Evolutionary conservation across 2,888 invertebrate genomes (phyloP), one percentile per base, ranked within the genome.

Genomic region (Agrochola circellaris): DNA sequence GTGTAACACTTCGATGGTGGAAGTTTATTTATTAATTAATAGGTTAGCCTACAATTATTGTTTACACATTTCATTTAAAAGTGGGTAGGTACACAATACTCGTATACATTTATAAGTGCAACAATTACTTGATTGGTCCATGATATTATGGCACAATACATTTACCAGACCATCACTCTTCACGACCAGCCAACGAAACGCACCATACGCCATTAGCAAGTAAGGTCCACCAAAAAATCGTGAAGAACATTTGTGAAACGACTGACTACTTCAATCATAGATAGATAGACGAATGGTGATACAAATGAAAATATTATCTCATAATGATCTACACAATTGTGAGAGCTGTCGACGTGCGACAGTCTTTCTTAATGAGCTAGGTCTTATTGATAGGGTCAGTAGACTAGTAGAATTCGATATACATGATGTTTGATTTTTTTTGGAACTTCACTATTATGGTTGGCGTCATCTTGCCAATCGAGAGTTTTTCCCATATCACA

Each of bases 341-440:
- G 56, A 56, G 76, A 79, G 42, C 23, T n/a, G 0, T 23, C 34
- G 0, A 42, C 6, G 30, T 79, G 76, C 30, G 56, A 76, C 42
- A 42, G 7, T 4, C 6, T 38, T 48, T 61, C 48, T 38, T n/a
- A 45, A 30, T 20, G 54, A 66, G 34, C 15, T 17, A n/a, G 48
- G 26, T 62, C 30, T 20, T 73, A n/a, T 48, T 67, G n/a, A 62
- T 56, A 26, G 34, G 58, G n/a, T 71, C 20, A 30, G 34, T 66
- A 54, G n/a, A 5, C 30, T 51, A 58, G 48, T 15, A 13, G 4
- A 30, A n/a, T 17, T 66, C 38, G 0, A 56, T 75, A 11, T 67
- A 79, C 66, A 79, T 66, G 82, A 56, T 82, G 79, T 51, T 74
- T 56, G 6, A 56, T n/a, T 80, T 56, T 54, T 13, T 23, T 51